Percentiles rank a stretch among this genome's conserved stretches.
These are phyloP conservation scores for Carcina quercana DNA, from an alignment of 2,888 invertebrate genomes.

Conservation along the genomic window DNA sequence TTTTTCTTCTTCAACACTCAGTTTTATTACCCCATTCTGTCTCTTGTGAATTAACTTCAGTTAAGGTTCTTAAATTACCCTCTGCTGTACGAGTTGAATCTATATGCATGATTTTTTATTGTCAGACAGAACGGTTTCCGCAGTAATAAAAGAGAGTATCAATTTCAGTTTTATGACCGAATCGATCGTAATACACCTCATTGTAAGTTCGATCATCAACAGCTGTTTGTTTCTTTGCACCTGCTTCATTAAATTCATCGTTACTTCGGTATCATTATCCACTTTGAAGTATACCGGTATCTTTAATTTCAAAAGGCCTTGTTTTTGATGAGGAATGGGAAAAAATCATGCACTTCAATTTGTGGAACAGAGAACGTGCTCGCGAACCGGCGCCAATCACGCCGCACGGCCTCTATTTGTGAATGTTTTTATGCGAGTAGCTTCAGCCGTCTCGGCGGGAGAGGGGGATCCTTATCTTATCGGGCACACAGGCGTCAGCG, in stretches of 20 bases:
- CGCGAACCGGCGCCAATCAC: conserved; percentile 40
- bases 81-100: too few species aligned
- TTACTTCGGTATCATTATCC: background rate
- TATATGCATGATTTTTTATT: too few species aligned
- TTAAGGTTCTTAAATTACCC: background rate
- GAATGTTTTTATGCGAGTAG: conserved; percentile 43
- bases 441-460: conserved; percentile 10
- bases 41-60: background rate
- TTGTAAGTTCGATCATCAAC: conserved; percentile 35
- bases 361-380: conserved; percentile 28
- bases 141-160: conserved; percentile 15
- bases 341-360: conserved; percentile 40
- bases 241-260: conserved; percentile 32
- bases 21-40: background rate
- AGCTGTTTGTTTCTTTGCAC: conserved; percentile 33
- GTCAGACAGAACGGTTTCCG: conserved; percentile 15
- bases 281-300: background rate
- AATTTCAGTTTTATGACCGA: conserved; percentile 34
- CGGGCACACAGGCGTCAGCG: conserved; percentile 43
- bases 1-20: background rate
- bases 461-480: conserved; percentile 36
- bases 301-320: background rate
- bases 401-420: conserved; percentile 46
- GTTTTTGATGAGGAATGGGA: conserved; percentile 3
- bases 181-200: conserved; percentile 25